Percentiles rank a stretch among this genome's conserved stretches.
phyloP scores from a whole-genome alignment of 2,888 invertebrate species.

The Drosophila melanocephala region DNA sequence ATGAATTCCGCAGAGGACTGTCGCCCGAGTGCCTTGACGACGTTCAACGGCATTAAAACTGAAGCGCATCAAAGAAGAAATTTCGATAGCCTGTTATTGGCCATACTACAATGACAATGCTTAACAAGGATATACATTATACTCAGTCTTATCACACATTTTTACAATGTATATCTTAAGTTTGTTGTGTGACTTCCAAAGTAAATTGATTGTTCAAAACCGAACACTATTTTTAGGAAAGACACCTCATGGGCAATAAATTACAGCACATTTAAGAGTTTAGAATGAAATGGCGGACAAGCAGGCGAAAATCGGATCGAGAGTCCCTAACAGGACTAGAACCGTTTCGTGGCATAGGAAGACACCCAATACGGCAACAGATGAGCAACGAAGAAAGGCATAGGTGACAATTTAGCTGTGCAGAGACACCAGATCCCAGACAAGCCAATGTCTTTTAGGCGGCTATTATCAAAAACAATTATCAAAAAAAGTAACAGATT shows the following conservation, averaged over 20 bases:
- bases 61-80: constrained; percentile 22
- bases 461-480: background rate
- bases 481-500: background rate
- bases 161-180: background rate
- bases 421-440: background rate
- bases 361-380: background rate
- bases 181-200: background rate
- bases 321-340: background rate
- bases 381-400: background rate
- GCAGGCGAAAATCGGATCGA: background rate
- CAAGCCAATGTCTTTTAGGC: background rate
- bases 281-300: background rate
- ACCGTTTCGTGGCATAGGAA: background rate
- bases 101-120: constrained; percentile 4
- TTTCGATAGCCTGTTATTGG: constrained; percentile 40
- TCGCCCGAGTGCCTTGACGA: constrained; percentile 26
- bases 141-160: background rate
- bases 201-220: background rate
- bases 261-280: background rate
- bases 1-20: constrained; percentile 22
- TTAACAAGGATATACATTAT: background rate
- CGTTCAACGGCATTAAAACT: constrained; percentile 32
- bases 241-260: background rate
- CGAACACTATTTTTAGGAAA: background rate
- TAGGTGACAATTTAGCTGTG: background rate